These are phyloP conservation scores for Galeruca laticollis DNA, from an alignment of 2,888 invertebrate species.

Conservation along the genomic window DNA sequence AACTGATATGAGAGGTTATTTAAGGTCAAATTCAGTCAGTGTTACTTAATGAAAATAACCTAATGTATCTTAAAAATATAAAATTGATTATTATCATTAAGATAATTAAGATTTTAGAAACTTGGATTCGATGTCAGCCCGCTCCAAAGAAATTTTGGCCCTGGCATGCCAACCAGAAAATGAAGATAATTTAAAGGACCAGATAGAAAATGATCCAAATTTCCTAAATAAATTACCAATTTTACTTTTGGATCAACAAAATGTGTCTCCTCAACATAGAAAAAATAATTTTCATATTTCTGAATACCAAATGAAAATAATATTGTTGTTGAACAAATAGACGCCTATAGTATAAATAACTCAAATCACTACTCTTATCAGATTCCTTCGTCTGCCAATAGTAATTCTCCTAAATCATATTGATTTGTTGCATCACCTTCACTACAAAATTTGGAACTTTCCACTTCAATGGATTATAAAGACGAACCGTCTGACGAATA, in stretches of 20 bases:
- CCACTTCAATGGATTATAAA: background rate
- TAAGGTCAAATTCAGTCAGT: too few relatives aligned
- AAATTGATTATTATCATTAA: too few relatives aligned
- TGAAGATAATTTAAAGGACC: background rate
- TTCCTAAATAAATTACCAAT: background rate
- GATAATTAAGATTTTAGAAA: too few relatives aligned
- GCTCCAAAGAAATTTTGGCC: too few relatives aligned
- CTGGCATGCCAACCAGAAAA: background rate
- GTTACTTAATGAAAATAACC: too few relatives aligned
- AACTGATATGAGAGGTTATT: too few relatives aligned
- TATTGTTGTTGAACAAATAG: background rate
- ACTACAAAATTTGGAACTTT: background rate
- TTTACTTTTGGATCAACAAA: background rate
- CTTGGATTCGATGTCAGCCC: too few relatives aligned
- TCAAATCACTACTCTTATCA: background rate
- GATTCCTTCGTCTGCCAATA: background rate
- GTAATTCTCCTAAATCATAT: background rate
- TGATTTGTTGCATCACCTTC: background rate
- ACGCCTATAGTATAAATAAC: background rate
- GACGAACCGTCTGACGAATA: background rate
- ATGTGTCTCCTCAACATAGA: background rate
- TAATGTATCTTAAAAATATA: too few relatives aligned
- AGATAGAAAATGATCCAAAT: background rate
- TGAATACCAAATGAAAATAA: background rate
- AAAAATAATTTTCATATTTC: background rate